A percentile compares a stretch with the other conserved stretches of the same genome.
Conservation (phyloP, 2,797 vertebrate genomes). For the Pangasius sanitwongsei region DNA sequence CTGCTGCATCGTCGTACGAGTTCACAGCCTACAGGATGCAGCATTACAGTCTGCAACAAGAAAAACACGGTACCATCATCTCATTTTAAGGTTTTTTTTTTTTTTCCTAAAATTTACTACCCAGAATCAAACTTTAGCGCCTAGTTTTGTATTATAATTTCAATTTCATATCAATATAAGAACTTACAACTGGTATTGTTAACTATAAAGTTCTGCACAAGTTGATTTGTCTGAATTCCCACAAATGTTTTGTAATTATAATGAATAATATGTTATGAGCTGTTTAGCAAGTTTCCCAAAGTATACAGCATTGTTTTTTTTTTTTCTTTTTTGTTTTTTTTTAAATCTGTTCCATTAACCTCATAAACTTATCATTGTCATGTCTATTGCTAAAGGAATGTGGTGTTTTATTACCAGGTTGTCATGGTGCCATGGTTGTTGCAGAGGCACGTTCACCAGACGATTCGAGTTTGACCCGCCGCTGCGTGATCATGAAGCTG, state of each 20-base stretch:
- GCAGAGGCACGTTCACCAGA: conserved; percentile 76
- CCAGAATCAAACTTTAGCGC: neutral
- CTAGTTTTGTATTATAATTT: too few relatives aligned
- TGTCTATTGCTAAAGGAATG: neutral
- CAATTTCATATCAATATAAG: too few relatives aligned
- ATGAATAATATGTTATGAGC: neutral
- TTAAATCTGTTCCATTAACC: neutral
- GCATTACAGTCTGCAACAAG: conserved; percentile 74
- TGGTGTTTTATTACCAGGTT: conserved; percentile 65
- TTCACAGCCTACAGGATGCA: conserved; percentile 83
- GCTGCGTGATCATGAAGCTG: conserved; percentile 79
- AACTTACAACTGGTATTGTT: neutral
- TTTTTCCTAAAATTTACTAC: neutral
- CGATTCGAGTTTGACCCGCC: conserved; percentile 72
- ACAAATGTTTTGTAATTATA: neutral
- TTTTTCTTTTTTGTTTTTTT: neutral
- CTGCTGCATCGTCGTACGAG: conserved; percentile 73
- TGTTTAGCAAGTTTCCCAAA: neutral
- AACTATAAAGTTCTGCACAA: neutral
- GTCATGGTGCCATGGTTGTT: conserved; percentile 77
- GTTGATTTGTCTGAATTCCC: neutral
- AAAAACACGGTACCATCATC: conserved; percentile 68
- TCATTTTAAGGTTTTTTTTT: neutral
- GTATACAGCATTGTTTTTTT: neutral
- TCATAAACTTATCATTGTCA: neutral